Conservation (phyloP, 2,888 invertebrate genomes). For the Adineta ricciae region DNA sequence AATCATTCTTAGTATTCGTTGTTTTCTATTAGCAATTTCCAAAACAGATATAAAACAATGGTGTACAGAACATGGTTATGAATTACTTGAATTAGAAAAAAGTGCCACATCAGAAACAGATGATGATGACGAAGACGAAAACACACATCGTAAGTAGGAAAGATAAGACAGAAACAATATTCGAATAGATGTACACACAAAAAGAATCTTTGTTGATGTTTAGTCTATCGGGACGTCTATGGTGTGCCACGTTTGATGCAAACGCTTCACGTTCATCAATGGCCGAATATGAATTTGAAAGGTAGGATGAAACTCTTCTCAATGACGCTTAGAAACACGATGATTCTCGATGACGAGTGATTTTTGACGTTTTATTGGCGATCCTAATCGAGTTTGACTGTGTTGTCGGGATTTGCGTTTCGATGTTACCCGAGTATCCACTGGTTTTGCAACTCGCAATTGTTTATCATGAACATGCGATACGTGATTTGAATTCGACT, state of each 20-base stretch:
- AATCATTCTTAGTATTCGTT: not conserved
- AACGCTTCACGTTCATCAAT: conserved; percentile 63
- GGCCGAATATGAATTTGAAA: conserved; percentile 63
- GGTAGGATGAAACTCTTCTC: conserved; percentile 42
- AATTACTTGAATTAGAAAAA: conserved; percentile 58
- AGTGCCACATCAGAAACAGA: conserved; percentile 47
- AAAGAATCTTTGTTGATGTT: conserved; percentile 39
- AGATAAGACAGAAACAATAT: conserved; percentile 41
- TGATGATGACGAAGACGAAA: conserved; percentile 51
- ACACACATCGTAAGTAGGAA: conserved; percentile 28
- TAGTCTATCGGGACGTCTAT: conserved; percentile 57
- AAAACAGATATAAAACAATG: conserved; percentile 51
- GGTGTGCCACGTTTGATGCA: conserved; percentile 62
- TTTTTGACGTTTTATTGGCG: not conserved
- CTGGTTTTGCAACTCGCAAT: not conserved
- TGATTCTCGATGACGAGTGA: not conserved
- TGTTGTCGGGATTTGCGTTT: not conserved
- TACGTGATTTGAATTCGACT: not conserved
- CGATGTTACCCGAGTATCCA: not conserved
- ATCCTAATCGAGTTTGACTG: not conserved
- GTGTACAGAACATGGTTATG: conserved; percentile 62
- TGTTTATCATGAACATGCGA: not conserved
- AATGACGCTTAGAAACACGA: not conserved
- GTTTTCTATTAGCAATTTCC: conserved; percentile 38
- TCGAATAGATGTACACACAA: not conserved